Percentiles rank a stretch among this genome's conserved stretches.
Evolutionary conservation across 1,140 invertebrate species (phyloP).

Genomic region (Philotrypesis tridentata): DNA sequence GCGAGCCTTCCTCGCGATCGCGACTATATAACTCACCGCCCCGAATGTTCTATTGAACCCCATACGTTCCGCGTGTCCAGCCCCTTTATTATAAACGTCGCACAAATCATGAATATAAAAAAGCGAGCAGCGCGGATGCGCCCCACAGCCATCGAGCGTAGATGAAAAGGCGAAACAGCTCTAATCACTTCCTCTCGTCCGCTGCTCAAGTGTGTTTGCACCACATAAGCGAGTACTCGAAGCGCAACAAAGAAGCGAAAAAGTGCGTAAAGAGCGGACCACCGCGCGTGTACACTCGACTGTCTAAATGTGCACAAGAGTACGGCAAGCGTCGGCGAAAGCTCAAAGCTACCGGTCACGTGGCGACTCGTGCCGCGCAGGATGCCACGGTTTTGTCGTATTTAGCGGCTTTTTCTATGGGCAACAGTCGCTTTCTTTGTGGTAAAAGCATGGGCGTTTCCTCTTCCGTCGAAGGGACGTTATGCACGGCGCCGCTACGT

Average conservation of each 20-base stretch:
- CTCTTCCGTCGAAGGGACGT: slow-evolving; percentile 56
- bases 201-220: slow-evolving; percentile 28
- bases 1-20: too few species aligned
- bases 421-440: slow-evolving; percentile 32
- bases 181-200: neutral
- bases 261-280: slow-evolving; percentile 18
- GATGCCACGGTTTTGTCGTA: slow-evolving; percentile 67
- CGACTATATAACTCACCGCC: too few species aligned
- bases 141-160: too few species aligned
- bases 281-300: neutral
- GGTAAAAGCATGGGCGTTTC: slow-evolving; percentile 65
- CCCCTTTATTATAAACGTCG: too few species aligned
- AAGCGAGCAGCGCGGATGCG: too few species aligned
- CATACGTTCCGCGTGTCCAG: too few species aligned
- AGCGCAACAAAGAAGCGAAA: neutral
- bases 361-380: slow-evolving; percentile 66
- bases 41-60: too few species aligned
- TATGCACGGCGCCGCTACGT: slow-evolving; percentile 14
- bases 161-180: neutral
- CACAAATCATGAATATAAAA: too few species aligned
- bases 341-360: slow-evolving; percentile 57
- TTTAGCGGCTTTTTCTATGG: slow-evolving; percentile 61
- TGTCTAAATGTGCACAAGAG: too few species aligned
- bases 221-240: neutral
- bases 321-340: neutral